Evolutionary conservation across 2,113 vertebrate genomes (phyloP).

Genomic region (Microtus montanus): DNA sequence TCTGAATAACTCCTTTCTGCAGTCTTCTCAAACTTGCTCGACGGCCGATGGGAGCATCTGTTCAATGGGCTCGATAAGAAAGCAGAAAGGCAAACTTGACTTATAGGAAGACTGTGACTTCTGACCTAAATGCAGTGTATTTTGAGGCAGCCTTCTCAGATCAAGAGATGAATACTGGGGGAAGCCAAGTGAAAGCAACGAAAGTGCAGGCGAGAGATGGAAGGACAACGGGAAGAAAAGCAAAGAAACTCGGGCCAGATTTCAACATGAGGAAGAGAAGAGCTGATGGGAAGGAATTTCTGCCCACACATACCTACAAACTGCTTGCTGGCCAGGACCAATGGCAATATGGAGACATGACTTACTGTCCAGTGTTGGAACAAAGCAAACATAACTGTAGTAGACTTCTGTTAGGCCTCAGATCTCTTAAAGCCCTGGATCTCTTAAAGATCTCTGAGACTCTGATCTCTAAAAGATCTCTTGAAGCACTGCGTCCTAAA

Average conservation of each 20-base stretch:
- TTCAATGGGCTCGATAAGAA: slow-evolving; percentile 48
- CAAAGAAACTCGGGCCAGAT: background rate
- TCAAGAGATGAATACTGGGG: background rate
- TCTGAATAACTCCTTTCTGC: background rate
- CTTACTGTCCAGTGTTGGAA: background rate
- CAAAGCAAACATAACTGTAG: background rate
- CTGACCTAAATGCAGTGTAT: background rate
- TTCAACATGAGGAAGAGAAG: slow-evolving; percentile 20
- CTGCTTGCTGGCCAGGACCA: background rate
- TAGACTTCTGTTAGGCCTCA: background rate
- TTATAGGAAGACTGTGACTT: slow-evolving; percentile 35
- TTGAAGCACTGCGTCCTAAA: background rate
- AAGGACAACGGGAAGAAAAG: slow-evolving; percentile 40
- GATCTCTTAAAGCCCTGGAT: no score
- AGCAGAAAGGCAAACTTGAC: slow-evolving; percentile 16
- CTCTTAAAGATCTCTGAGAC: no score
- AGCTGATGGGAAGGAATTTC: slow-evolving; percentile 12
- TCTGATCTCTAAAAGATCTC: no score
- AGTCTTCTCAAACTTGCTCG: background rate
- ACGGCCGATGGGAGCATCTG: background rate
- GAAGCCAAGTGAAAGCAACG: background rate
- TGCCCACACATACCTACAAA: background rate
- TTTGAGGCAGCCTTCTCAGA: slow-evolving; percentile 19
- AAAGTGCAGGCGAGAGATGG: slow-evolving; percentile 21
- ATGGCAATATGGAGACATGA: background rate